Evolutionary conservation across 2,888 invertebrate genomes (phyloP), one percentile per base, ranked within the genome.

Genomic region (Onthophagus sagittarius): DNA sequence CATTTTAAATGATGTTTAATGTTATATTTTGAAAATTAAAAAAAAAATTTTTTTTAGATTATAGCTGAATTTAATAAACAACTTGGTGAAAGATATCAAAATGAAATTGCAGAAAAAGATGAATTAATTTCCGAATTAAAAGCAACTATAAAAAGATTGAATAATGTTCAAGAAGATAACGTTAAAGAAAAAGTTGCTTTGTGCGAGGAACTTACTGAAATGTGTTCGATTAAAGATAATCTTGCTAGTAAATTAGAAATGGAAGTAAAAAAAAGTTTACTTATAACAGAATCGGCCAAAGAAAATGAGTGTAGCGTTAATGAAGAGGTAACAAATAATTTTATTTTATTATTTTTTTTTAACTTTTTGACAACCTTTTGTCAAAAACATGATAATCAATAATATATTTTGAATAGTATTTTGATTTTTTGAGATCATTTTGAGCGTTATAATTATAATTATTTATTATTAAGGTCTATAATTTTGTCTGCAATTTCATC

Each of bases 11-110:
- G 23, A 23, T 73, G 4, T 9, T 71, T 23, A 74, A 15, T 31
- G 2, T 15, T 1, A 31, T 63, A 9, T 6, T 63, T 70, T 62
- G 13, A 15, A 13, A 14, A 2, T 69, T 69, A 23, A 7, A 15
- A 32, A 9, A 14, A 2, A 31, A 15, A 15, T 9, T 7, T 23
- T 4, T 74, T 73, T 31, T 62, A 85, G 83, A 76, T 84, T 69
- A 81, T 84, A 69, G 84, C 81, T 2, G 84, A 84, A 75, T 85
- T 81, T 79, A 85, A 84, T 75, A 83, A 83, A 76, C 79, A 83
- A 76, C 63, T 84, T 31, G 83, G 83, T 6, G 82, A 83, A 70
- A 82, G 83, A 75, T 75, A 84, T 6, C 83, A 84, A 77, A 72
- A 75, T 13, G 84, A 83, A 77, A 80, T 84, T 0, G 76, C 79